phyloP scores from a whole-genome alignment of 2,113 vertebrate species.

The Neomonachus schauinslandi region DNA sequence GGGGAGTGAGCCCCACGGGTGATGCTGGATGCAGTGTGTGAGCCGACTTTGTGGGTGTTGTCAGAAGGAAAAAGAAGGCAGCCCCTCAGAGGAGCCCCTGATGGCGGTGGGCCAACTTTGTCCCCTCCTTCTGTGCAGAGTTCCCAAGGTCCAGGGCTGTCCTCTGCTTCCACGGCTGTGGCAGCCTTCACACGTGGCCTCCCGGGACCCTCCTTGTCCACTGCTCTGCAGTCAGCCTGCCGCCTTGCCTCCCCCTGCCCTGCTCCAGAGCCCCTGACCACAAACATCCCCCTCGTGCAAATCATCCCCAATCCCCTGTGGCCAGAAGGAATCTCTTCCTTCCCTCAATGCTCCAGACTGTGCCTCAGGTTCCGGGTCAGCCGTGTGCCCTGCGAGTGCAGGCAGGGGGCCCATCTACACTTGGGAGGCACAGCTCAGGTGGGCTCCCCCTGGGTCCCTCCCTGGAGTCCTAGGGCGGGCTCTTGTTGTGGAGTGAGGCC shows the following conservation, averaged over 20 bases:
- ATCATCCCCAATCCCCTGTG: background rate
- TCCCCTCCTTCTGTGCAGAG: background rate
- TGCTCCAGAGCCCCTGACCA: background rate
- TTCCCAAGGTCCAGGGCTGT: background rate
- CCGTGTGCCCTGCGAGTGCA: accelerated
- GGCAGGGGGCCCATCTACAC: accelerated
- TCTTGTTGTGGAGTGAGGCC: accelerated
- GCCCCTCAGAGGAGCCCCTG: accelerated
- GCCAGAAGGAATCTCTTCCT: background rate
- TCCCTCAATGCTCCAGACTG: background rate
- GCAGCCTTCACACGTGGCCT: accelerated
- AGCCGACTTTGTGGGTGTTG: background rate
- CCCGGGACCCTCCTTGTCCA: background rate
- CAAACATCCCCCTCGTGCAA: no score
- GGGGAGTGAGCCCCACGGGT: background rate
- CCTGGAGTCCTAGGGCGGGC: no score
- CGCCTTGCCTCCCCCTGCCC: background rate
- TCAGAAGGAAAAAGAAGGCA: background rate
- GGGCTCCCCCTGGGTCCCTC: background rate
- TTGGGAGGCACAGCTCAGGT: background rate
- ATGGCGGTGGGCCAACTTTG: accelerated
- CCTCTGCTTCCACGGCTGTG: background rate
- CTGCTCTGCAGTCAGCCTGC: background rate
- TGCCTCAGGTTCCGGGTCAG: no score
- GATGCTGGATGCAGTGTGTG: accelerated